These are phyloP conservation scores for Bagarius yarrelli DNA, from an alignment of 2,113 vertebrate species.

Conservation along the genomic window DNA sequence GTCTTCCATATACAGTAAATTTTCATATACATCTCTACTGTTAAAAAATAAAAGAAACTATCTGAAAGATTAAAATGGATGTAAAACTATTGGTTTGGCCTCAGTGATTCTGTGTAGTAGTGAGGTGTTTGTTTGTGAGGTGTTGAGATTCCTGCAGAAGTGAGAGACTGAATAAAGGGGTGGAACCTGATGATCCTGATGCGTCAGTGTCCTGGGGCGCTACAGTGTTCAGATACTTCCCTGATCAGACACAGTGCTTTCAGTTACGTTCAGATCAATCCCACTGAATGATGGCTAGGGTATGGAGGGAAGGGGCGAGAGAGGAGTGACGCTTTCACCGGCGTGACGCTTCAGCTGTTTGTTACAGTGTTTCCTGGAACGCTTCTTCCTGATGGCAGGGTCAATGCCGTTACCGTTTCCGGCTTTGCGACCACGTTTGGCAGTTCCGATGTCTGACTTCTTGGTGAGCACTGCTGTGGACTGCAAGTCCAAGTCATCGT, in stretches of 20 bases:
- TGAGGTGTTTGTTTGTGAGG: constrained; percentile 68
- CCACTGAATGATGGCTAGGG: constrained; percentile 40
- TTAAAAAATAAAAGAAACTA: constrained; percentile 49
- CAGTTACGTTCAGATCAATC: constrained; percentile 37
- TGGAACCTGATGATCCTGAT: constrained; percentile 47
- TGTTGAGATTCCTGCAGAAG: constrained; percentile 55
- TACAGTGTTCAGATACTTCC: constrained; percentile 59
- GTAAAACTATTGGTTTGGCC: constrained; percentile 71
- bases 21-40: constrained; percentile 63
- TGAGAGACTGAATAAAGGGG: constrained; percentile 30
- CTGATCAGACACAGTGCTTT: constrained; percentile 60
- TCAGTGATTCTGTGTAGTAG: constrained; percentile 69
- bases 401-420: constrained; percentile 14
- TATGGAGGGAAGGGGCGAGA: constrained; percentile 54
- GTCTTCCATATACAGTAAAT: constrained; percentile 65
- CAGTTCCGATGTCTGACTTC: neutral
- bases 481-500: constrained; percentile 75
- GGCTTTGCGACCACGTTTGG: constrained; percentile 38
- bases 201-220: constrained; percentile 76
- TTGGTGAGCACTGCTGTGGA: constrained; percentile 58
- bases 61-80: constrained; percentile 47
- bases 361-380: constrained; percentile 43
- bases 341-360: constrained; percentile 45
- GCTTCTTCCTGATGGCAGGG: constrained; percentile 36
- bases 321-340: constrained; percentile 31